These are phyloP conservation scores for Ciconia stormi DNA, from an alignment of 2,113 vertebrate species.

Conservation along the genomic window DNA sequence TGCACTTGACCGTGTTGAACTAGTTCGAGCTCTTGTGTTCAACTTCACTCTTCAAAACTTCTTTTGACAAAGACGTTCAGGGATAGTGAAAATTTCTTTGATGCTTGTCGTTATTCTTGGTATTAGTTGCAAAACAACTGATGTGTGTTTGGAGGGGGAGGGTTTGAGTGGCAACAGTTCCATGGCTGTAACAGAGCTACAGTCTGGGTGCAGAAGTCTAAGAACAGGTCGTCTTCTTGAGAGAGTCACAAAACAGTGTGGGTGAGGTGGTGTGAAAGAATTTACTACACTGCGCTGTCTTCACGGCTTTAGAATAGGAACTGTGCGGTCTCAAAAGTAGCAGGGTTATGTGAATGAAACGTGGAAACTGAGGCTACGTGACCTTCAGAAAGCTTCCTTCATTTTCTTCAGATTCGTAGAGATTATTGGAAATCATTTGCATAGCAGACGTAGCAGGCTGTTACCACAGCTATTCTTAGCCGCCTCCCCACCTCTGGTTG, in stretches of 20 bases:
- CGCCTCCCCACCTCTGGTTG: background rate
- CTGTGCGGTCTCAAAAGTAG: background rate
- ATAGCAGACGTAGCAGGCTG: background rate
- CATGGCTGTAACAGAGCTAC: rapidly evolving
- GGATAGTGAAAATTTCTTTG: background rate
- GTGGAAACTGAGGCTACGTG: background rate
- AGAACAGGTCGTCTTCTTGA: background rate
- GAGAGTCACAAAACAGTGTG: background rate
- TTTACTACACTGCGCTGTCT: background rate
- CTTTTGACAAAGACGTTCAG: background rate
- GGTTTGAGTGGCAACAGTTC: background rate
- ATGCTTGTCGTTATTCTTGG: background rate
- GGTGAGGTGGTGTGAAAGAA: background rate
- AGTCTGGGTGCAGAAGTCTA: background rate
- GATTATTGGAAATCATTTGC: background rate
- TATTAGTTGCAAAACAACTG: background rate
- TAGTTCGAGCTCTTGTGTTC: background rate
- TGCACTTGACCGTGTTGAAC: background rate
- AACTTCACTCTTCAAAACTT: background rate
- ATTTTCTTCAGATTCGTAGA: background rate
- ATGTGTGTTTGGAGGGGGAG: background rate
- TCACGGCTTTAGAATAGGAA: background rate
- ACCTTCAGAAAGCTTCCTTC: background rate
- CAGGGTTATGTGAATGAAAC: rapidly evolving
- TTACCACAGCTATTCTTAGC: background rate